A percentile compares a stretch with the other conserved stretches of the same genome.
These are phyloP conservation scores for Actinostola sp. DNA, from an alignment of 92 coral and sea anemone species.

Conservation along the genomic window DNA sequence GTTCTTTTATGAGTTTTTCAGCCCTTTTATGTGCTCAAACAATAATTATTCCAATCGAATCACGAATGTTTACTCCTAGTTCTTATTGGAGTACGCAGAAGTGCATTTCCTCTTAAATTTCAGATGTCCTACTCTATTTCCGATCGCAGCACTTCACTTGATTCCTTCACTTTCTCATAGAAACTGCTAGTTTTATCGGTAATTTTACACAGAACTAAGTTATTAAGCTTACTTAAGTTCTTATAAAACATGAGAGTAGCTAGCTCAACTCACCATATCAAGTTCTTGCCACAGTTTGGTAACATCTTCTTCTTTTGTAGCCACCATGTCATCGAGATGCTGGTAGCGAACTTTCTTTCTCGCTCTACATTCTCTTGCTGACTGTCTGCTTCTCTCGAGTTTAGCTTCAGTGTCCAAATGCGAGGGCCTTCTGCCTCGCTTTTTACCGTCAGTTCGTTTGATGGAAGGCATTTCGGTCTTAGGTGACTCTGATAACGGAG, in stretches of 20 bases:
- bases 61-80: too few species aligned
- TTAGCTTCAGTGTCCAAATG: constrained; percentile 96
- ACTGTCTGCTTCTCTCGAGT: constrained; percentile 95
- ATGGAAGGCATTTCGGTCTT: constrained; percentile 60
- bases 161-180: too few species aligned
- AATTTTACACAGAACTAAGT: too few species aligned
- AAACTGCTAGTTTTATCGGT: too few species aligned
- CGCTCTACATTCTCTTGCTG: constrained; percentile 98
- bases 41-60: too few species aligned
- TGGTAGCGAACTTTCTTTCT: constrained; percentile 93
- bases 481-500: constrained; percentile 81
- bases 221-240: background rate
- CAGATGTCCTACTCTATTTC: too few species aligned
- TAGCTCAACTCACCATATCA: constrained; percentile 66
- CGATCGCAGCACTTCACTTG: too few species aligned
- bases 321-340: constrained; percentile 82
- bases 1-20: too few species aligned
- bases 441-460: constrained; percentile 74
- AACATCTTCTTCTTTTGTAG: constrained; percentile 85
- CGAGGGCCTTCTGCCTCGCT: constrained; percentile 94
- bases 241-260: background rate
- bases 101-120: too few species aligned
- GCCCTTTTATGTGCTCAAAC: too few species aligned
- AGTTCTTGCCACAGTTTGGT: constrained; percentile 88
- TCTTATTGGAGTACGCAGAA: too few species aligned